Evolutionary conservation across 2,888 invertebrate species (phyloP).

Genomic region (Augiades crinisus): DNA sequence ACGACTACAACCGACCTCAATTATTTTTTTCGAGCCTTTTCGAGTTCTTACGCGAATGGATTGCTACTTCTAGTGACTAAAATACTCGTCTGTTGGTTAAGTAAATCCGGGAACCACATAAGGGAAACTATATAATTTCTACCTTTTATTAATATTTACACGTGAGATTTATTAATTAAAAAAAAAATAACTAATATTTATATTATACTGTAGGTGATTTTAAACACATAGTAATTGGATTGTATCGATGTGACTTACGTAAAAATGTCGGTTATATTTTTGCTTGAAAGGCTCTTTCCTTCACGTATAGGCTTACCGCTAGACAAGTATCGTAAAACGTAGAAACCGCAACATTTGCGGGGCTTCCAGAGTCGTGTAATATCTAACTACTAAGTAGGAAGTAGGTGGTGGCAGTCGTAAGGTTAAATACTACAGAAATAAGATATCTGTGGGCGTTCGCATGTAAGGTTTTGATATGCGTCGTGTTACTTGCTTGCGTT

Average conservation of each 20-base stretch:
- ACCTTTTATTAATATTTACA: background rate
- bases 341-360: conserved; percentile 73
- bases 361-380: conserved; percentile 75
- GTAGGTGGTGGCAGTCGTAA: conserved; percentile 70
- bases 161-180: background rate
- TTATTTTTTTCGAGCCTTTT: too few species aligned
- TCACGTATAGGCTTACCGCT: conserved; percentile 35
- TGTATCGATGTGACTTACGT: background rate
- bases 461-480: conserved; percentile 31
- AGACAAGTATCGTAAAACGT: conserved; percentile 52
- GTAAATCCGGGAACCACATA: too few species aligned
- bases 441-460: conserved; percentile 69
- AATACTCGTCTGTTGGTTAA: too few species aligned
- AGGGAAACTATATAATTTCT: too few species aligned
- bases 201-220: too few species aligned
- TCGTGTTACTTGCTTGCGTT: conserved; percentile 16
- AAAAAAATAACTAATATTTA: too few species aligned
- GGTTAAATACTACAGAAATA: conserved; percentile 81
- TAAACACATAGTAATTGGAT: conserved; percentile 13
- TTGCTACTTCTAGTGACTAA: too few species aligned
- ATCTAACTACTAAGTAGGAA: conserved; percentile 71
- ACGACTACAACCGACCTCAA: too few species aligned
- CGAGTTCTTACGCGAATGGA: too few species aligned
- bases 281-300: conserved; percentile 35
- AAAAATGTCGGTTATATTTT: conserved; percentile 8